These are phyloP conservation scores for Aphelinus certus DNA, from an alignment of 1,140 invertebrate genomes.

Conservation along the genomic window DNA sequence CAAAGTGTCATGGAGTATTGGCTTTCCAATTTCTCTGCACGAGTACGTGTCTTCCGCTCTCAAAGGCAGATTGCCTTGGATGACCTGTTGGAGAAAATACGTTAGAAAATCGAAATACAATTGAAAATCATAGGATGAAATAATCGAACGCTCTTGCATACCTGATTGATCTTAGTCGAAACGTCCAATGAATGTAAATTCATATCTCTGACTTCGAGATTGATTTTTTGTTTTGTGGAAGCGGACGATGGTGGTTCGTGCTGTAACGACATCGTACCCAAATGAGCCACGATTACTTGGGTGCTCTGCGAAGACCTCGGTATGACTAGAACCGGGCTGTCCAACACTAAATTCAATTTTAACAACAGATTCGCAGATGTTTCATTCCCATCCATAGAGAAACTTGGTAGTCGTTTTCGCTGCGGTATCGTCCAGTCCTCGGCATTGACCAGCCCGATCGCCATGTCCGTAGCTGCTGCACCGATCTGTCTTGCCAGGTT, in stretches of 20 bases:
- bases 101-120: not conserved
- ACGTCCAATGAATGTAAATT: conserved; percentile 84
- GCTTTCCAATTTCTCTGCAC: conserved; percentile 72
- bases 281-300: conserved; percentile 90
- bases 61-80: conserved; percentile 50
- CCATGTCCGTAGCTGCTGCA: conserved; percentile 92
- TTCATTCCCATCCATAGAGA: conserved; percentile 52
- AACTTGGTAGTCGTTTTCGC: conserved; percentile 56
- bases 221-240: conserved; percentile 62
- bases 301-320: conserved; percentile 80
- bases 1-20: conserved; percentile 85
- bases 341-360: conserved; percentile 80
- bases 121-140: no score
- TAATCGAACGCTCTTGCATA: not conserved
- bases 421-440: conserved; percentile 61
- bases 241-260: conserved; percentile 58
- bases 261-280: conserved; percentile 85
- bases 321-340: conserved; percentile 90
- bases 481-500: conserved; percentile 85
- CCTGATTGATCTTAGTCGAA: conserved; percentile 58
- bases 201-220: conserved; percentile 83
- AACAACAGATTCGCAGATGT: conserved; percentile 44
- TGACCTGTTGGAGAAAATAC: not conserved
- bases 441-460: conserved; percentile 86
- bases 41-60: conserved; percentile 74